Percentiles rank a stretch among this genome's conserved stretches.
Conservation (phyloP, 30 jellyfish, hydroid and myxozoan genomes). For the Cassiopea xamachana region DNA sequence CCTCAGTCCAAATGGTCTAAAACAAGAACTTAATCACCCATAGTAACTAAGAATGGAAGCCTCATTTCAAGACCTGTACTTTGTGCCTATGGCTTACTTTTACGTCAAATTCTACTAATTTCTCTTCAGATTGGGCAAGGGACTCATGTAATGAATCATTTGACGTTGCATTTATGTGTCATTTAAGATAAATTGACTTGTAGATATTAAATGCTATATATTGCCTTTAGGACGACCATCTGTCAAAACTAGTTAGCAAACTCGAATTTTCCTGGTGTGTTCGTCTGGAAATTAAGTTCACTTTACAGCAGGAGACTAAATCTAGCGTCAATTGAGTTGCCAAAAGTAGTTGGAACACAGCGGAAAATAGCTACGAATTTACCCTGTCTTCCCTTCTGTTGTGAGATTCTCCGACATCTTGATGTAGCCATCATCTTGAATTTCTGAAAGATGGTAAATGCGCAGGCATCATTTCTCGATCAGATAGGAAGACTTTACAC, state of each 20-base stretch:
- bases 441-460: too few relatives aligned
- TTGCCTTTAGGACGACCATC: not conserved
- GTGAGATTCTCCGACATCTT: too few relatives aligned
- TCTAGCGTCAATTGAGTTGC: too few relatives aligned
- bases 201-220: not conserved
- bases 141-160: not conserved
- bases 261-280: not conserved
- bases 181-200: not conserved
- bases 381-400: too few relatives aligned
- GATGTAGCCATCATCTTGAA: too few relatives aligned
- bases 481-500: too few relatives aligned
- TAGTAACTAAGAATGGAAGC: not conserved
- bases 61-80: not conserved
- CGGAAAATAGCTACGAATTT: too few relatives aligned
- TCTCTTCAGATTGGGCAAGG: not conserved
- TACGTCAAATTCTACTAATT: not conserved
- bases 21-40: not conserved
- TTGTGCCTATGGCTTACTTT: not conserved
- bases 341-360: too few relatives aligned
- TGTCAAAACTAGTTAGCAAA: not conserved
- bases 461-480: too few relatives aligned
- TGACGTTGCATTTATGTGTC: not conserved
- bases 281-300: not conserved
- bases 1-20: not conserved
- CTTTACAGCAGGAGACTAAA: too few relatives aligned